Evolutionary conservation across 2,888 invertebrate species (phyloP).

Genomic region (Trachelus tabidus): DNA sequence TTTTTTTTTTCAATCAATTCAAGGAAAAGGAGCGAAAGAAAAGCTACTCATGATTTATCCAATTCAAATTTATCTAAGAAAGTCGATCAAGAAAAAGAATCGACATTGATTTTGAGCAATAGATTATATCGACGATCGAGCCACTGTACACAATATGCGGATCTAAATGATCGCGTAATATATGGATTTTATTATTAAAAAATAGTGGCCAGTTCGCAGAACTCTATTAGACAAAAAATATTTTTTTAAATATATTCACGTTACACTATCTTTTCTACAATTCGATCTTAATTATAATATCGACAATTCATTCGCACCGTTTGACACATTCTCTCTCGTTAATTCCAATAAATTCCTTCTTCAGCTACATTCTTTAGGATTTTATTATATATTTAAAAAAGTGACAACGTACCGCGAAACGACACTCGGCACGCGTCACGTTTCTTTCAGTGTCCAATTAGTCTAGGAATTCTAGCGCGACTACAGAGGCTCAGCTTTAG

Average conservation of each 20-base stretch:
- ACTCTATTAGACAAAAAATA: neutral
- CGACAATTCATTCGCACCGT: neutral
- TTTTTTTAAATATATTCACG: too few relatives aligned
- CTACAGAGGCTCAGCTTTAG: slow-evolving; percentile 11
- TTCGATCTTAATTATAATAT: neutral
- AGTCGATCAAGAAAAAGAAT: neutral
- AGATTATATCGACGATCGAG: neutral
- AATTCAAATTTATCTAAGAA: neutral
- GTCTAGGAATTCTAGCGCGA: slow-evolving; percentile 12
- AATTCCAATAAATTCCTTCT: neutral
- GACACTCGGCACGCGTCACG: neutral
- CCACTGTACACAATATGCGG: neutral
- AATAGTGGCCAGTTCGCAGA: too few relatives aligned
- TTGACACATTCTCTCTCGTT: neutral
- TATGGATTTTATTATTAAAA: neutral
- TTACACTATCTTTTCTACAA: neutral
- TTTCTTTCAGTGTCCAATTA: neutral
- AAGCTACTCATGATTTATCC: neutral
- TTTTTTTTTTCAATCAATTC: neutral
- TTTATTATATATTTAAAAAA: neutral
- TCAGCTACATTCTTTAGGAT: neutral
- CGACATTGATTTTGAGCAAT: neutral
- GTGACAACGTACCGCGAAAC: neutral
- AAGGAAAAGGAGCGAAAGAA: neutral
- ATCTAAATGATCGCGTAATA: neutral